Evolutionary conservation across 2,113 vertebrate genomes (phyloP).

Genomic region (Urocolius indicus): DNA sequence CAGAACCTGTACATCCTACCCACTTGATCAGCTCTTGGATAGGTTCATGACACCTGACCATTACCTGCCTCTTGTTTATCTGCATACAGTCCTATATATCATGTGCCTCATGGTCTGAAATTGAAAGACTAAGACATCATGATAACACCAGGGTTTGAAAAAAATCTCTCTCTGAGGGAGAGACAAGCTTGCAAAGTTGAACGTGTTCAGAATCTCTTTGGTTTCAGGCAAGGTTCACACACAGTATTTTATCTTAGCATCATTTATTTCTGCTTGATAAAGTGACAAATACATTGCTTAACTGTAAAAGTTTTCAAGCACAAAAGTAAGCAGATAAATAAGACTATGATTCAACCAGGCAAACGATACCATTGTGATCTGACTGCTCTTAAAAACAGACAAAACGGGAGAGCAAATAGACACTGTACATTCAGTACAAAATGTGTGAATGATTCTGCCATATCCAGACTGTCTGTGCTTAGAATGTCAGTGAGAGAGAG

Average conservation of each 20-base stretch:
- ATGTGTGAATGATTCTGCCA: background rate
- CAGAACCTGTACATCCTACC: background rate
- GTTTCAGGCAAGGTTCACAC: background rate
- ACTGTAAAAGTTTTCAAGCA: background rate
- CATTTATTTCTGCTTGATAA: background rate
- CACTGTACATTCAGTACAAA: background rate
- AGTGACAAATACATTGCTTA: background rate
- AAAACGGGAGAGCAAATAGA: background rate
- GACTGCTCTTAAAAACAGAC: background rate
- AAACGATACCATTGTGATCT: background rate
- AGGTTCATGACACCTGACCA: background rate
- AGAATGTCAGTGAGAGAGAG: background rate
- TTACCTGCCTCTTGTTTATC: background rate
- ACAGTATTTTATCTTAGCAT: background rate
- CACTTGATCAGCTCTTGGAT: background rate
- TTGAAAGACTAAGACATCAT: background rate
- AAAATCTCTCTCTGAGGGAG: background rate
- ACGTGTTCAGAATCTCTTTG: background rate
- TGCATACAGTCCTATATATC: background rate
- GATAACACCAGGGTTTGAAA: background rate
- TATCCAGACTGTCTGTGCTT: background rate
- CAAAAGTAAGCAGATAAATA: background rate
- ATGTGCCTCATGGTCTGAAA: background rate
- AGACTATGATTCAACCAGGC: background rate
- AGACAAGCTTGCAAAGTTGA: background rate